A percentile compares a stretch with the other conserved stretches of the same genome.
These are phyloP conservation scores for Zele albiditarsus DNA, from an alignment of 2,888 invertebrate species.

Conservation along the genomic window DNA sequence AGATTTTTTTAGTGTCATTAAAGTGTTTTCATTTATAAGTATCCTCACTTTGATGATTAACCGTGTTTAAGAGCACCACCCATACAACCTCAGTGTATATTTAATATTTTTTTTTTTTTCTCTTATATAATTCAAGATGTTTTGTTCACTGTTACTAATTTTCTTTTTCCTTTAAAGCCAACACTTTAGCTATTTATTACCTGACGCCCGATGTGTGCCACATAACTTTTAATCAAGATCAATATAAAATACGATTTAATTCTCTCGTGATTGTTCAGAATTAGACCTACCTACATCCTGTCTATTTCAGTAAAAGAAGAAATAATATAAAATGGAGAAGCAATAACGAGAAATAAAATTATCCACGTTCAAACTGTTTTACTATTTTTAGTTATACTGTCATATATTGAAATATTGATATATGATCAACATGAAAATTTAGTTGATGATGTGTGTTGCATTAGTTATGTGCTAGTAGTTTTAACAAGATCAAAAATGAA, in stretches of 20 bases:
- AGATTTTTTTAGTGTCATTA: conserved; percentile 9
- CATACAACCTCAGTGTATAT: neutral
- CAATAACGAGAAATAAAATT: neutral
- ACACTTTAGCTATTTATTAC: neutral
- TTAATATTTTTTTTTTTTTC: neutral
- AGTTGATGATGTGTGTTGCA: neutral
- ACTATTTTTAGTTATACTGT: neutral
- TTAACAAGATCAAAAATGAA: conserved; percentile 5
- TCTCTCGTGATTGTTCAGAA: conserved; percentile 1
- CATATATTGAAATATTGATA: neutral
- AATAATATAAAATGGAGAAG: neutral
- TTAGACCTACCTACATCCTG: neutral
- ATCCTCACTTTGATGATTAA: conserved; percentile 6
- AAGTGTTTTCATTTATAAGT: conserved; percentile 18
- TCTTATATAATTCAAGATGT: neutral
- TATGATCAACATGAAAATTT: neutral
- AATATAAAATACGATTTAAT: neutral
- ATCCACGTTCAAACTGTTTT: neutral
- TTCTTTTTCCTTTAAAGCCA: neutral
- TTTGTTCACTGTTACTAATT: neutral
- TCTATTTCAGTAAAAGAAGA: neutral
- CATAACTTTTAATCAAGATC: neutral
- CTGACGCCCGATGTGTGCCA: neutral
- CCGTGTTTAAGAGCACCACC: neutral
- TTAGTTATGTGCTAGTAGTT: neutral